Conservation (phyloP, 2,888 invertebrate genomes). For the Salpingus planirostris region DNA sequence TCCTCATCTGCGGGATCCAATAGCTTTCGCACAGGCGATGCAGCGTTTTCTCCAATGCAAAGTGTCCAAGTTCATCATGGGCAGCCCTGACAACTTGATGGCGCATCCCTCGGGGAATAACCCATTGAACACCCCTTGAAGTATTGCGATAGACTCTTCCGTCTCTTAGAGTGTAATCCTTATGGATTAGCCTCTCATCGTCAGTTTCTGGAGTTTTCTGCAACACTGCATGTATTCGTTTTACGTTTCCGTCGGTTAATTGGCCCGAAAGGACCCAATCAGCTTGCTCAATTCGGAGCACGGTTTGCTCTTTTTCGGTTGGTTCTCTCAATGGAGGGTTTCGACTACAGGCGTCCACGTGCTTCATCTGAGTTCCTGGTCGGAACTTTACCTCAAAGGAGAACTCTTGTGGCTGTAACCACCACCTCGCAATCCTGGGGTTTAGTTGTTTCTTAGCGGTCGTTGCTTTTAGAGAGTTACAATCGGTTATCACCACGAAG, state of each 20-base stretch:
- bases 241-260: too few relatives aligned
- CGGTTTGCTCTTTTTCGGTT: too few relatives aligned
- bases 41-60: not conserved
- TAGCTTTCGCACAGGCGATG: not conserved
- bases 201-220: too few relatives aligned
- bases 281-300: too few relatives aligned
- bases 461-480: not conserved
- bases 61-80: conserved; percentile 1
- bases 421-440: not conserved
- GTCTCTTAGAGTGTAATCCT: too few relatives aligned
- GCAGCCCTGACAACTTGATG: not conserved
- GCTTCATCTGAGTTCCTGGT: not conserved
- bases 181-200: too few relatives aligned
- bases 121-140: conserved; percentile 1
- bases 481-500: not conserved
- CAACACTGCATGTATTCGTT: too few relatives aligned
- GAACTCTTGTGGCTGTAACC: not conserved
- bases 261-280: too few relatives aligned
- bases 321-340: too few relatives aligned
- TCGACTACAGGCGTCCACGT: not conserved
- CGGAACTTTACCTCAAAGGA: not conserved
- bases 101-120: conserved; percentile 1
- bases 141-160: not conserved
- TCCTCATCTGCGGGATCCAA: not conserved
- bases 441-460: not conserved